Conservation (phyloP, 2,888 invertebrate species). For the Pinctada fucata region DNA sequence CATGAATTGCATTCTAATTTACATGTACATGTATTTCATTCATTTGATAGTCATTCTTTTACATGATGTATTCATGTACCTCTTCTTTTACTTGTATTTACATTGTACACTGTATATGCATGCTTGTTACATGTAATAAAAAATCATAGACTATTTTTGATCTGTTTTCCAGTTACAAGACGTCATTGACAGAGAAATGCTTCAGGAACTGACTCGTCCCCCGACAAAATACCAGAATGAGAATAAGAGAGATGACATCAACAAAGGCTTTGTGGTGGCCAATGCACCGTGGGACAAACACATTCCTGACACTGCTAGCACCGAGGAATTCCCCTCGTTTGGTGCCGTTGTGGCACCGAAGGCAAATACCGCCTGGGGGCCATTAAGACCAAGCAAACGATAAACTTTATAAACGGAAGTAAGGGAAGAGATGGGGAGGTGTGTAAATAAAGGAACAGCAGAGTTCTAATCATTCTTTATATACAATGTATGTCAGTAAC, state of each 20-base stretch:
- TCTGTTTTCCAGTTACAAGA: constrained; percentile 75
- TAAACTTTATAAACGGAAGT: not conserved
- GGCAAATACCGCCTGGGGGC: constrained; percentile 65
- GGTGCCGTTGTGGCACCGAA: constrained; percentile 63
- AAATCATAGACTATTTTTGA: too few relatives aligned
- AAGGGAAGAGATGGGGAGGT: too few relatives aligned
- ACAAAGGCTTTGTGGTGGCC: constrained; percentile 72
- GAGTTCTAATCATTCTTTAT: too few relatives aligned
- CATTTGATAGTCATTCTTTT: too few relatives aligned
- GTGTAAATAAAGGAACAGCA: too few relatives aligned
- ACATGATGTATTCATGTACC: too few relatives aligned
- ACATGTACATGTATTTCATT: too few relatives aligned
- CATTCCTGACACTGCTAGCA: constrained; percentile 73
- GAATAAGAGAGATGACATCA: constrained; percentile 22
- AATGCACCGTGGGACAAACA: constrained; percentile 75
- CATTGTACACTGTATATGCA: too few relatives aligned
- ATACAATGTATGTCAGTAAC: too few relatives aligned
- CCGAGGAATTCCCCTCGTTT: constrained; percentile 76
- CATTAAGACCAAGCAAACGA: constrained; percentile 34
- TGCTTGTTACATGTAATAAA: too few relatives aligned
- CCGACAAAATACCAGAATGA: constrained; percentile 60
- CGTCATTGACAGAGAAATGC: constrained; percentile 73
- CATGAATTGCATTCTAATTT: too few relatives aligned
- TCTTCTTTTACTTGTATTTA: too few relatives aligned
- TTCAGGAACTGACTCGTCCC: constrained; percentile 71